Percentiles rank a stretch among this genome's conserved stretches.
These are phyloP conservation scores for Asobara japonica DNA, from an alignment of 1,140 invertebrate species.

Conservation along the genomic window DNA sequence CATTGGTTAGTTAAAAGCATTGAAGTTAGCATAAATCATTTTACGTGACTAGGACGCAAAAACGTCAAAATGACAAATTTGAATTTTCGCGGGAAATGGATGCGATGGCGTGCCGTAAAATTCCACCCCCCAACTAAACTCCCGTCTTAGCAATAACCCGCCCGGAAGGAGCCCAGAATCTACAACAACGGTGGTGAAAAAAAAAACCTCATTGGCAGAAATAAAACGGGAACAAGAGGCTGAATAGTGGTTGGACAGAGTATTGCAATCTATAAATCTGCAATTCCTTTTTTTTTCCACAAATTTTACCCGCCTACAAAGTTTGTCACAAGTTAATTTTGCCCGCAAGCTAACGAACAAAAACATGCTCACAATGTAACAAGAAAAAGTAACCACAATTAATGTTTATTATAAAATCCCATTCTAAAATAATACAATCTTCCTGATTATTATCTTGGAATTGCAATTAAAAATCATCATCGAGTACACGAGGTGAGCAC, in stretches of 20 bases:
- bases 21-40: no score
- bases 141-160: not conserved
- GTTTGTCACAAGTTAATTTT: not conserved
- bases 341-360: not conserved
- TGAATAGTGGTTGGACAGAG: conserved; percentile 1
- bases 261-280: not conserved
- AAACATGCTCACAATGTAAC: not conserved
- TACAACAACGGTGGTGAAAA: not conserved
- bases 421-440: not conserved
- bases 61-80: not conserved
- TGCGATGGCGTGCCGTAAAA: not conserved
- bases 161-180: not conserved
- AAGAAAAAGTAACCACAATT: not conserved
- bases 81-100: not conserved
- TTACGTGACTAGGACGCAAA: no score
- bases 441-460: not conserved
- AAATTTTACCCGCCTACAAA: not conserved
- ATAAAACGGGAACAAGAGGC: conserved; percentile 8
- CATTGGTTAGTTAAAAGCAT: no score
- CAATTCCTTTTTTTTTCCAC: not conserved
- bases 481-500: not conserved
- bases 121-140: not conserved
- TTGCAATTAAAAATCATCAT: not conserved
- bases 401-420: not conserved
- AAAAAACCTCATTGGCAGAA: not conserved